Evolutionary conservation across 1,140 invertebrate genomes (phyloP).

Genomic region (Nymphalis io): DNA sequence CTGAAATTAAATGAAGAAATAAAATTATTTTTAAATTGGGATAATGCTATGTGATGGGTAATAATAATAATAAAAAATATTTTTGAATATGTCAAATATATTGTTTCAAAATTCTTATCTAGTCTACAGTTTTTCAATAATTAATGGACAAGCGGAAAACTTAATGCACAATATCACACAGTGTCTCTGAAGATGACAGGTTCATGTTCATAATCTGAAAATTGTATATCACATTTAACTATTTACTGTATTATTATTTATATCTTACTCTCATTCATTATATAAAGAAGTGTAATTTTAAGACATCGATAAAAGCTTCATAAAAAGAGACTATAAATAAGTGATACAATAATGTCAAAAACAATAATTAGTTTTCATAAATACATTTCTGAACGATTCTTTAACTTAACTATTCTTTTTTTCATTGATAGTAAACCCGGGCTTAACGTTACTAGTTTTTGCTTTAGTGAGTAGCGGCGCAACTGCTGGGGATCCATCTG

Average conservation of each 20-base stretch:
- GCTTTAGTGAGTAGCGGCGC: slow-evolving; percentile 55
- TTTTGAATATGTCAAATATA: slow-evolving; percentile 32
- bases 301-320: background rate
- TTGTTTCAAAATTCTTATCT: slow-evolving; percentile 39
- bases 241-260: slow-evolving; percentile 3
- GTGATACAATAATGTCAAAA: background rate
- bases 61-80: background rate
- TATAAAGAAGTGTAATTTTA: background rate
- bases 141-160: slow-evolving; percentile 34
- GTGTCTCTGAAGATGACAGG: slow-evolving; percentile 38
- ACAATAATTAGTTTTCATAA: background rate
- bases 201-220: slow-evolving; percentile 47
- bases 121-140: slow-evolving; percentile 29
- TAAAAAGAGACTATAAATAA: background rate
- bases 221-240: slow-evolving; percentile 31
- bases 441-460: slow-evolving; percentile 55
- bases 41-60: background rate
- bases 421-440: slow-evolving; percentile 61
- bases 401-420: slow-evolving; percentile 24
- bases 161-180: slow-evolving; percentile 41
- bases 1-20: background rate
- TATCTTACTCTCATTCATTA: background rate
- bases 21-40: background rate
- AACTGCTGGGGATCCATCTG: slow-evolving; percentile 28
- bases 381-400: too few relatives aligned